phyloP scores from a whole-genome alignment of 2,888 invertebrate genomes.

The Pachydiplax longipennis region DNA sequence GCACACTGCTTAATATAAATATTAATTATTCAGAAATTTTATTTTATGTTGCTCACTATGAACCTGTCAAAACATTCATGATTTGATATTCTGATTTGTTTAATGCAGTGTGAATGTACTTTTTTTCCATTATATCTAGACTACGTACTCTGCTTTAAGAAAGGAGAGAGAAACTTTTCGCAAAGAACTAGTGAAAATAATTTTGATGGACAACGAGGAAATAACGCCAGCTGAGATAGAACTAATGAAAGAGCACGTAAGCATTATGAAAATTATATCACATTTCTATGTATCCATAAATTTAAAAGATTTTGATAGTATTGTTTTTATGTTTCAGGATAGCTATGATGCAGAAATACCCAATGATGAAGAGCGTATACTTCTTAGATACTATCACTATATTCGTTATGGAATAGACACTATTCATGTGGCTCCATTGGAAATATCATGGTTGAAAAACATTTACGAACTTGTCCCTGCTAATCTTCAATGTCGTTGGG shows the following conservation, averaged over 20 bases:
- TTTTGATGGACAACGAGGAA: slow-evolving; percentile 65
- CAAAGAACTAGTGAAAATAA: slow-evolving; percentile 76
- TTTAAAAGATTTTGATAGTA: background rate
- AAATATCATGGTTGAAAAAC: slow-evolving; percentile 71
- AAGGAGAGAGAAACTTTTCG: slow-evolving; percentile 84
- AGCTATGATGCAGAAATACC: slow-evolving; percentile 62
- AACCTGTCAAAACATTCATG: too few relatives aligned
- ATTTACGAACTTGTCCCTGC: slow-evolving; percentile 60
- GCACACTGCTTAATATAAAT: too few relatives aligned
- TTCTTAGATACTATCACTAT: slow-evolving; percentile 86
- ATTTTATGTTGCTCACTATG: too few relatives aligned
- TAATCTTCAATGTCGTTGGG: slow-evolving; percentile 54
- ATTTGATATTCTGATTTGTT: too few relatives aligned
- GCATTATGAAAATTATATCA: background rate
- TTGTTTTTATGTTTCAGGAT: background rate
- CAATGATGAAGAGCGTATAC: slow-evolving; percentile 71
- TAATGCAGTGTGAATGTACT: too few relatives aligned
- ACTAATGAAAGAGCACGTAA: background rate
- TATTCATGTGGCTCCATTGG: slow-evolving; percentile 85
- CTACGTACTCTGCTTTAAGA: slow-evolving; percentile 73
- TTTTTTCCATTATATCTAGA: slow-evolving; percentile 52
- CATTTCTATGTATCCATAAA: too few relatives aligned
- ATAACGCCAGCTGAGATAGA: slow-evolving; percentile 52
- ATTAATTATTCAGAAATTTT: too few relatives aligned
- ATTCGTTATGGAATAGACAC: slow-evolving; percentile 90